phyloP scores from a whole-genome alignment of 2,113 vertebrate genomes.

The Turnix velox region DNA sequence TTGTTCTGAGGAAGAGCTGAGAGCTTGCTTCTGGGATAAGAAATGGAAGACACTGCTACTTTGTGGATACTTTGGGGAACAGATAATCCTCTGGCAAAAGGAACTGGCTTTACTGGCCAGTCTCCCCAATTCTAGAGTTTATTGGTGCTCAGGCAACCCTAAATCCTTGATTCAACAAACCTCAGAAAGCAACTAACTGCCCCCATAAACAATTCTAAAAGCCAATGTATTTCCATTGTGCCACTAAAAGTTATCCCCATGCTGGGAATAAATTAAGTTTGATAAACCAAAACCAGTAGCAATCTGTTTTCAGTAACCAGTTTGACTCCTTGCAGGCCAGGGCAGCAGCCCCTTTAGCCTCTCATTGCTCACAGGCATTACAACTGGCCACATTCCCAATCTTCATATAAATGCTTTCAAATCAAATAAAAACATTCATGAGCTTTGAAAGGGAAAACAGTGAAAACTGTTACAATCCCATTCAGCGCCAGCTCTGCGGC shows the following conservation, averaged over 20 bases:
- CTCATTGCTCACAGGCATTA: not conserved
- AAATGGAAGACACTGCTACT: not conserved
- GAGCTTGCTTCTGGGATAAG: not conserved
- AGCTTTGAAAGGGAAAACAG: not conserved
- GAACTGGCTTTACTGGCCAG: not conserved
- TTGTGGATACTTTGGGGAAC: not conserved
- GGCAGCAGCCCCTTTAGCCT: not conserved
- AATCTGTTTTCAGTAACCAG: not conserved
- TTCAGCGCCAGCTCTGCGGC: not conserved
- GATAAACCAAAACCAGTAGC: not conserved
- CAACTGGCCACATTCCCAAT: not conserved
- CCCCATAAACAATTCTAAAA: not conserved
- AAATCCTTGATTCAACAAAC: not conserved
- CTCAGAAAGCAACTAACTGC: not conserved
- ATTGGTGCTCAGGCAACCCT: slow-evolving; percentile 11
- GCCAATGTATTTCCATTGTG: not conserved
- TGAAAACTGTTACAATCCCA: not conserved
- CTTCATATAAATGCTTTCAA: not conserved
- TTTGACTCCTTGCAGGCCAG: not conserved
- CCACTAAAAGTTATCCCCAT: not conserved
- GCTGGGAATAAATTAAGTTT: not conserved
- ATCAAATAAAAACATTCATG: not conserved
- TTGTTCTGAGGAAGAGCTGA: not conserved
- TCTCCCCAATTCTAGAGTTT: not conserved
- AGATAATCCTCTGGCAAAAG: slow-evolving; percentile 40